phyloP scores from a whole-genome alignment of 1,140 invertebrate genomes.

The Chironomus tepperi region DNA sequence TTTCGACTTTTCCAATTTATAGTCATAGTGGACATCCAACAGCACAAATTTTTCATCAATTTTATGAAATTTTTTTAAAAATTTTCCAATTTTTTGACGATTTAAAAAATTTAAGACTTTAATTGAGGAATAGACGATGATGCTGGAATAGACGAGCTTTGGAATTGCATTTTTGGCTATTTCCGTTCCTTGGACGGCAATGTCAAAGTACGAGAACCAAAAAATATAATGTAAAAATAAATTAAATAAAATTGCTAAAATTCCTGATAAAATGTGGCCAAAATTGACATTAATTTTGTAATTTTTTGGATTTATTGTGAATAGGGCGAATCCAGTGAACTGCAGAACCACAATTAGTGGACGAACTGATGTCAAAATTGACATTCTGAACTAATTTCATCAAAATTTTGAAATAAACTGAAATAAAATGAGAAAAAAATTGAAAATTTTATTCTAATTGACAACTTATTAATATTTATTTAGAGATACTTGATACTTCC shows the following conservation, averaged over 20 bases:
- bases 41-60: neutral
- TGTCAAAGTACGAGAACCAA: neutral
- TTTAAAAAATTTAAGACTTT: neutral
- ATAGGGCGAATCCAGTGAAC: neutral
- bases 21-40: neutral
- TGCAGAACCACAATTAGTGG: neutral
- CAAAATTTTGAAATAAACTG: no score
- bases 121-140: neutral
- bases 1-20: neutral
- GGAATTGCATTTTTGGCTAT: neutral
- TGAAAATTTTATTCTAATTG: no score
- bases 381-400: neutral
- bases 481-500: no score
- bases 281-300: neutral
- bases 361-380: neutral
- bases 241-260: neutral
- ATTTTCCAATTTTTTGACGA: neutral
- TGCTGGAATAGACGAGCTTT: neutral
- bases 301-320: neutral
- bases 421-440: no score
- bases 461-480: no score
- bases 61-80: neutral
- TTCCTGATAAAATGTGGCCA: neutral
- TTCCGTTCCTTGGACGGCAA: neutral
- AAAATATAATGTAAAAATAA: neutral